Conservation (phyloP, 2,888 invertebrate genomes). For the Didymodactylos carnosus region DNA sequence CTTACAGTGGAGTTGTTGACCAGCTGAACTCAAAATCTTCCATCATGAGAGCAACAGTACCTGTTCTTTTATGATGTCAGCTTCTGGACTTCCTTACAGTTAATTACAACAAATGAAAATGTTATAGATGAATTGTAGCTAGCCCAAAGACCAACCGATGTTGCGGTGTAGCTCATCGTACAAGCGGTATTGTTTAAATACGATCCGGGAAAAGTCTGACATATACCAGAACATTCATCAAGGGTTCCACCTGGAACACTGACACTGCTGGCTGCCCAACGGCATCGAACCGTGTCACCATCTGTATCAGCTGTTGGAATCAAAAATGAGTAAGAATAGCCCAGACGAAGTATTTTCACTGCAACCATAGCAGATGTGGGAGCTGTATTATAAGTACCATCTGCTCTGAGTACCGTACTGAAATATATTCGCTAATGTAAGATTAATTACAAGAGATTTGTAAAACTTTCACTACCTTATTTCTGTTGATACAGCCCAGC, state of each 20-base stretch:
- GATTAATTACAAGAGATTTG: background rate
- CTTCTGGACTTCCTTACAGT: too few species aligned
- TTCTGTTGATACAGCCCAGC: background rate
- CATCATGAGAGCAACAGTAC: background rate
- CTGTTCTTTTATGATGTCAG: too few species aligned
- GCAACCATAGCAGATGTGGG: background rate
- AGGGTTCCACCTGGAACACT: background rate
- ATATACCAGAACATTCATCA: background rate
- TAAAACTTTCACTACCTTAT: background rate
- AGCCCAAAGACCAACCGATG: background rate
- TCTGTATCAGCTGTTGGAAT: background rate
- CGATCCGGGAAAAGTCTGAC: background rate
- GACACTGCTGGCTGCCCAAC: background rate
- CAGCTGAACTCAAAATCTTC: background rate
- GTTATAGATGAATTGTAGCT: too few species aligned
- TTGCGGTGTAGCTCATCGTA: background rate
- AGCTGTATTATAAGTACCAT: background rate
- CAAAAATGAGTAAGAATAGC: background rate
- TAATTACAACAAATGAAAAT: too few species aligned
- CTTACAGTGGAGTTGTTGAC: background rate
- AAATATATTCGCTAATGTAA: background rate
- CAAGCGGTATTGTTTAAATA: background rate
- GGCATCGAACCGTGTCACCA: background rate
- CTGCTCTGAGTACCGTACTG: background rate
- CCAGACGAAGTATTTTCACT: background rate